These are phyloP conservation scores for Balaeniceps rex DNA, from an alignment of 2,113 vertebrate species.

Conservation along the genomic window DNA sequence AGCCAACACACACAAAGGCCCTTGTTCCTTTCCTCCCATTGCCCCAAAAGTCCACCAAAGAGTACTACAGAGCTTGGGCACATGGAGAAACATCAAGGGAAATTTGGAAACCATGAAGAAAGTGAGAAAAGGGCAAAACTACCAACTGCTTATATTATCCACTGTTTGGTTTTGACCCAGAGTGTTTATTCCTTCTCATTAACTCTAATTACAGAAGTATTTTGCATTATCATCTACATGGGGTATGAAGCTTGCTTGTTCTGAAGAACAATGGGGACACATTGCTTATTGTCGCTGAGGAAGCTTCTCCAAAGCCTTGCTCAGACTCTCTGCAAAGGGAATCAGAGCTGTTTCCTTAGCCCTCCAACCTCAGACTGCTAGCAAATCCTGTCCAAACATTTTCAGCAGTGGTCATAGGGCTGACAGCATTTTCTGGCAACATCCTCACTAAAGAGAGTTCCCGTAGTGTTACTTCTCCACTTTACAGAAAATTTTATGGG, in stretches of 20 bases:
- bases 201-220: neutral
- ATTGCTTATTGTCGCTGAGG: neutral
- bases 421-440: neutral
- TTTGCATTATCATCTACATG: neutral
- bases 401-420: neutral
- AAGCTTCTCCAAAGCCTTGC: neutral
- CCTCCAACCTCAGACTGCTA: too few relatives aligned
- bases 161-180: neutral
- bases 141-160: neutral
- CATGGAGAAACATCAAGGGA: too few relatives aligned
- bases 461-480: neutral
- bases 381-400: neutral
- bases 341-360: neutral
- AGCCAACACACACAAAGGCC: too few relatives aligned
- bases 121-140: neutral
- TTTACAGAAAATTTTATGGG: neutral
- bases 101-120: neutral
- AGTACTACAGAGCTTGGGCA: too few relatives aligned
- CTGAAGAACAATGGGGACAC: neutral
- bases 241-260: neutral
- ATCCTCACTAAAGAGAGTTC: neutral
- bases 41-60: too few relatives aligned
- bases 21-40: too few relatives aligned
- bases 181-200: neutral
- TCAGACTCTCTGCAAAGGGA: neutral